A percentile compares a stretch with the other conserved stretches of the same genome.
These are phyloP conservation scores for Eclectus roratus DNA, from an alignment of 2,113 vertebrate genomes.

Conservation along the genomic window DNA sequence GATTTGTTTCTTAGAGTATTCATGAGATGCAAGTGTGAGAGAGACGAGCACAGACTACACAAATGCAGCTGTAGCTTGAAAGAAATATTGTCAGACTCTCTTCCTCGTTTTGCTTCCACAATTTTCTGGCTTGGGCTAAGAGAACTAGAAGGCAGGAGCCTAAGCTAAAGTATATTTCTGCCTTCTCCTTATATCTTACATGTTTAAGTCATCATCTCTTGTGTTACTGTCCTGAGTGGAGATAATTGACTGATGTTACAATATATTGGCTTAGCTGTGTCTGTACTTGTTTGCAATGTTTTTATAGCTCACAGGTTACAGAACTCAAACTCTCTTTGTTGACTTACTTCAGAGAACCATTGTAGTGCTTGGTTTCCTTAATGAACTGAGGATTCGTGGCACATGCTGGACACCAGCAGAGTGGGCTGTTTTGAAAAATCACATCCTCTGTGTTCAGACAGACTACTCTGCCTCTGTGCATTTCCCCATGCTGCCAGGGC, in stretches of 20 bases:
- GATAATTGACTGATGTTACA: not conserved
- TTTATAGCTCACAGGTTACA: not conserved
- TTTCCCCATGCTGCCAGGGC: not conserved
- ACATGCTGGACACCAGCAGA: not conserved
- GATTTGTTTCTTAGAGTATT: not conserved
- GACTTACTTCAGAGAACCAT: not conserved
- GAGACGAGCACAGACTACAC: not conserved
- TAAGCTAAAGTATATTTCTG: not conserved
- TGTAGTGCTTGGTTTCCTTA: not conserved
- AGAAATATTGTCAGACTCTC: not conserved
- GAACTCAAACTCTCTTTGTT: not conserved
- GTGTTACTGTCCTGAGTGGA: not conserved
- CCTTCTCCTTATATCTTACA: not conserved
- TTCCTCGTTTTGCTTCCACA: not conserved
- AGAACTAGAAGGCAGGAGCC: not conserved
- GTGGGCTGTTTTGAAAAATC: not conserved
- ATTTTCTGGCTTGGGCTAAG: not conserved
- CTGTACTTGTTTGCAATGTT: not conserved
- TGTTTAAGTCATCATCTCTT: not conserved
- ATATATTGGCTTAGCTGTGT: not conserved
- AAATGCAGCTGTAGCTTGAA: not conserved
- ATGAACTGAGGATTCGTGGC: not conserved
- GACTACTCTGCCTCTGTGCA: not conserved
- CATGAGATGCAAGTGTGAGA: not conserved
- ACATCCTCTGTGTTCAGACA: not conserved